These are phyloP conservation scores for human DNA, from an alignment of 2,113 vertebrate genomes.

Conservation along the genomic window DNA sequence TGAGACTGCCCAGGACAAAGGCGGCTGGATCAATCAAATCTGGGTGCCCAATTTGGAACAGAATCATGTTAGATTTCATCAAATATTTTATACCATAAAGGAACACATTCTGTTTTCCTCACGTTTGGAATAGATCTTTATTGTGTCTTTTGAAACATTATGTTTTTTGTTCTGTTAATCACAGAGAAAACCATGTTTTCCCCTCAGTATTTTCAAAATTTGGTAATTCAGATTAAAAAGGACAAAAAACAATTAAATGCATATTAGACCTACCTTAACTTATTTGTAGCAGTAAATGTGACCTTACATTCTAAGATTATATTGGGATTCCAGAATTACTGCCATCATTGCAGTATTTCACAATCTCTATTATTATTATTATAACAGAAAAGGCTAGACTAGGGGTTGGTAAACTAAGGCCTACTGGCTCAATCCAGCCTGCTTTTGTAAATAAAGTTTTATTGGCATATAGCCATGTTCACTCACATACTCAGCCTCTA, in stretches of 20 bases:
- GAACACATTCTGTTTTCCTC: neutral
- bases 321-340: neutral
- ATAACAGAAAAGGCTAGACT: neutral
- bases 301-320: neutral
- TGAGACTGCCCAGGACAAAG: neutral
- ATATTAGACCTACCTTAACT: neutral
- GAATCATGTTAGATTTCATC: neutral
- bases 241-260: neutral
- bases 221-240: slow-evolving; percentile 80
- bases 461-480: neutral
- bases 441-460: slow-evolving; percentile 42
- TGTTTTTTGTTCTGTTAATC: neutral
- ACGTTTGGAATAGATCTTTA: neutral
- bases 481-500: neutral
- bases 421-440: neutral
- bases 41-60: neutral
- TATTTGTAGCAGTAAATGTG: neutral
- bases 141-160: neutral
- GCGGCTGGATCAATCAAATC: neutral
- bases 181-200: slow-evolving; percentile 67
- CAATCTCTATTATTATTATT: neutral
- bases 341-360: neutral
- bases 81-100: neutral
- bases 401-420: neutral
- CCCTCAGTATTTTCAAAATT: slow-evolving; percentile 80